Percentiles rank a stretch among this genome's conserved stretches.
Conservation (phyloP, 2,797 vertebrate genomes). For the Xenops minutus region DNA sequence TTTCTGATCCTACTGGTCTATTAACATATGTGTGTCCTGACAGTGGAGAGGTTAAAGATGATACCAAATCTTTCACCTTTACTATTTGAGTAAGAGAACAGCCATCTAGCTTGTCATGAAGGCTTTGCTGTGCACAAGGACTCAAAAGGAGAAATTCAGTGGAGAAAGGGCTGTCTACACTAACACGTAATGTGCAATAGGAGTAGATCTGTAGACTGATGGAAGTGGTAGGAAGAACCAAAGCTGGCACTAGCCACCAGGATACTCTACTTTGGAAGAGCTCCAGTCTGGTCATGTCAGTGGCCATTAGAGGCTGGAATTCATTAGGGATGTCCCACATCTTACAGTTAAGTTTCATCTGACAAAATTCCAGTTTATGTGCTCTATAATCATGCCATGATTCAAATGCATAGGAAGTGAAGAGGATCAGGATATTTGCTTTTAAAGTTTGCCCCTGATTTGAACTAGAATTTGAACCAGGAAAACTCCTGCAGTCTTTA, state of each 20-base stretch:
- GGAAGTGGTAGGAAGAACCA: not conserved
- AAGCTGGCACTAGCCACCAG: not conserved
- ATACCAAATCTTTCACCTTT: not conserved
- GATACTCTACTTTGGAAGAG: not conserved
- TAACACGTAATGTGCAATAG: not conserved
- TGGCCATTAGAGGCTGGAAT: not conserved
- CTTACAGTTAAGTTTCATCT: not conserved
- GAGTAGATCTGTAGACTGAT: not conserved
- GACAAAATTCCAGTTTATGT: not conserved
- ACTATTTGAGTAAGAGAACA: not conserved
- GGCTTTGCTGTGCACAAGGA: not conserved
- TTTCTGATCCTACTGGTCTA: not conserved
- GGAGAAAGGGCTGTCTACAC: not conserved
- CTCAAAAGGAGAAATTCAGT: not conserved
- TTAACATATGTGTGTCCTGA: not conserved
- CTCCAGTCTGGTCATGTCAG: not conserved
- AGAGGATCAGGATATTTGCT: not conserved
- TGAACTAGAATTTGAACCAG: not conserved
- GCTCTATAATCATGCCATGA: not conserved
- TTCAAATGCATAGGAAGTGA: not conserved
- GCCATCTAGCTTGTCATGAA: not conserved
- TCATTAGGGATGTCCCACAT: not conserved
- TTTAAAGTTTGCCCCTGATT: not conserved
- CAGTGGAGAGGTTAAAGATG: not conserved
- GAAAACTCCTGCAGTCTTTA: not conserved